A percentile compares a stretch with the other conserved stretches of the same genome.
These are phyloP conservation scores for Callipepla squamata DNA, from an alignment of 2,113 vertebrate genomes.

Conservation along the genomic window DNA sequence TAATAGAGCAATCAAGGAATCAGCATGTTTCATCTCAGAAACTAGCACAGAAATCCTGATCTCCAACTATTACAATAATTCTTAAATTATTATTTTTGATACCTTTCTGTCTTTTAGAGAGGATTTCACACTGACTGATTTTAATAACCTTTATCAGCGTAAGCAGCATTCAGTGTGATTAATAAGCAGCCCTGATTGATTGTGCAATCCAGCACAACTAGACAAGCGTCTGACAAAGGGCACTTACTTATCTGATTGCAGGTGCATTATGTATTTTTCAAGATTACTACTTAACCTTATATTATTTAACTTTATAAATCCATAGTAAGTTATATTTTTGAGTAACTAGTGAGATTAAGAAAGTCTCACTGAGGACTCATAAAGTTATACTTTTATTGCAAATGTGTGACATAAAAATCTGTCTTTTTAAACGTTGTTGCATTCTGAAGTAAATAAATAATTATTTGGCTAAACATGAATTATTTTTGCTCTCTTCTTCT, in stretches of 20 bases:
- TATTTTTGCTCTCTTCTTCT: not conserved
- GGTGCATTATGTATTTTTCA: not conserved
- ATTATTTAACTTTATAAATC: not conserved
- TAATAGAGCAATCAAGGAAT: constrained; percentile 11
- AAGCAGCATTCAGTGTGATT: not conserved
- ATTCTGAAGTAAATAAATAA: not conserved
- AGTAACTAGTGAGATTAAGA: too few relatives aligned
- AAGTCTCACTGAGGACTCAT: too few relatives aligned
- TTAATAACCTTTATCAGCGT: not conserved
- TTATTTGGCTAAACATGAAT: not conserved
- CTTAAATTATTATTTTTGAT: not conserved
- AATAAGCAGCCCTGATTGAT: not conserved
- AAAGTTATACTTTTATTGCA: not conserved
- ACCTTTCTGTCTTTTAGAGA: not conserved
- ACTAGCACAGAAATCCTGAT: not conserved
- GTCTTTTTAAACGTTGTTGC: not conserved
- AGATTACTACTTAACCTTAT: not conserved
- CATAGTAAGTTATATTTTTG: not conserved
- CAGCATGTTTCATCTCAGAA: not conserved
- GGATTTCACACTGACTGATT: not conserved
- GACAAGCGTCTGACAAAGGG: not conserved
- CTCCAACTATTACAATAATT: not conserved
- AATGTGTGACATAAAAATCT: not conserved
- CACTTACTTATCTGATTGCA: not conserved
- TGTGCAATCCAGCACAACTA: not conserved